Evolutionary conservation across 2,888 invertebrate genomes (phyloP), one percentile per base, ranked within the genome.

Genomic region (Incurvaria masculella): DNA sequence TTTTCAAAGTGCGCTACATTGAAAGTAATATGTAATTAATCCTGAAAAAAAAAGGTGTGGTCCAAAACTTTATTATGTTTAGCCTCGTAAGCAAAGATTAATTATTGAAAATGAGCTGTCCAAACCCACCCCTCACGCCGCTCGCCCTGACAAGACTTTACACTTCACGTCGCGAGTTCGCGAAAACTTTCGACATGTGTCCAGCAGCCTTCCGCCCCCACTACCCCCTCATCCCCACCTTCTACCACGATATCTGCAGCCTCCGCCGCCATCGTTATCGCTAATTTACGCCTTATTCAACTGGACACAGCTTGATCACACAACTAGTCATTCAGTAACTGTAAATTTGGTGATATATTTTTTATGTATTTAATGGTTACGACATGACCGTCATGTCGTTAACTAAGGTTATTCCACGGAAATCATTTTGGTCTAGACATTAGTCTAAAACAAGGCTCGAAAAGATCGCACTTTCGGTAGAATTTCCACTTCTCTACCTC

Each of bases 171-270:
- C 57, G 58, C 57, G 57, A 69, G 73, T 68, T 61, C 58, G 57
- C 60, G 65, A 54, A 60, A 73, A 74, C 64, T 74, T 74, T 65
- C 64, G 64, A 70, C 72, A 68, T 65, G 65, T 72, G 69, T 71
- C 69, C 61, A 65, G 61, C 60, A 63, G 68, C 65, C 61, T 62
- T 63, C 56, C 57, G 59, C 59, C 61, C 59, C 53, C 53, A 56
- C 40, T 33, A 21, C 42, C 39, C 43, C 6, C 19, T 27, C 42
- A 18, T 14, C 11, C 16, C 21, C n/a, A n/a, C n/a, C n/a, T n/a
- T n/a, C n/a, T n/a, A 17, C 21, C 20, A 21, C 38, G 23, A 17
- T 11, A 39, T 16, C 39, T 33, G 23, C 45, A 14, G 45, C 4
- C 23, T 4, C 18, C 17, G 23, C 18, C 11, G 17, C 27, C 27